These are phyloP conservation scores for Microctenopoma lineatum DNA, from an alignment of 2,797 vertebrate genomes.

Conservation along the genomic window DNA sequence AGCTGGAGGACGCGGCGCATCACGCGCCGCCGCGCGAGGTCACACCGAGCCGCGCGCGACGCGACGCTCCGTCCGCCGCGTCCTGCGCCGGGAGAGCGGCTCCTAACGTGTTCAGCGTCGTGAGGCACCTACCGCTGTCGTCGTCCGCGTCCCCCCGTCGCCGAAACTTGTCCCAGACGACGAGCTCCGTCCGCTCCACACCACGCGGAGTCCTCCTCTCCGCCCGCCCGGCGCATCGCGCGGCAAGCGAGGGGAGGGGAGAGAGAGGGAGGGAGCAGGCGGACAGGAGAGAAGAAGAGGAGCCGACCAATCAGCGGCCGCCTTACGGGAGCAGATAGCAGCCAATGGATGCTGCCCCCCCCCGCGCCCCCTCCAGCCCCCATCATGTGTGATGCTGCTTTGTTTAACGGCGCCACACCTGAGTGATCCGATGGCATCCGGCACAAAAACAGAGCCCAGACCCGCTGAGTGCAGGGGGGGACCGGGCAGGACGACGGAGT, in stretches of 20 bases:
- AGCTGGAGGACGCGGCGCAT: not conserved
- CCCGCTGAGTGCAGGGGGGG: not conserved
- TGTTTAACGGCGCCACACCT: slow-evolving; percentile 31
- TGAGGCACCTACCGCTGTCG: not conserved
- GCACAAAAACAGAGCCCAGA: not conserved
- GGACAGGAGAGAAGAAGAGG: slow-evolving; percentile 27
- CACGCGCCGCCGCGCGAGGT: not conserved
- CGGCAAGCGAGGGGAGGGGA: slow-evolving; percentile 28
- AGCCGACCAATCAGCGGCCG: slow-evolving; percentile 75
- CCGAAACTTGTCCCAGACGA: slow-evolving; percentile 24
- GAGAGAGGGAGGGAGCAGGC: slow-evolving; percentile 3
- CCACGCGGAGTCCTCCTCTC: slow-evolving; percentile 28
- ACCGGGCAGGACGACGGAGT: not conserved
- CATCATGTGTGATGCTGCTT: slow-evolving; percentile 22
- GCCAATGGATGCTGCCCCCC: slow-evolving; percentile 46
- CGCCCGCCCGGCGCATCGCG: slow-evolving; percentile 34
- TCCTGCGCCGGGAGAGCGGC: too few species aligned
- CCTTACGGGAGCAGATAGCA: slow-evolving; percentile 15
- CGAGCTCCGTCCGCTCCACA: not conserved
- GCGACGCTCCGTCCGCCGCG: too few species aligned
- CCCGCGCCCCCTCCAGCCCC: too few species aligned
- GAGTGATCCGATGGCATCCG: slow-evolving; percentile 32
- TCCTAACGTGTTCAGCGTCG: not conserved
- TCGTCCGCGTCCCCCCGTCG: not conserved
- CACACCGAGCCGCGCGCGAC: not conserved